Conservation (phyloP, 2,888 invertebrate genomes). For the Hoplodrina blanda region DNA sequence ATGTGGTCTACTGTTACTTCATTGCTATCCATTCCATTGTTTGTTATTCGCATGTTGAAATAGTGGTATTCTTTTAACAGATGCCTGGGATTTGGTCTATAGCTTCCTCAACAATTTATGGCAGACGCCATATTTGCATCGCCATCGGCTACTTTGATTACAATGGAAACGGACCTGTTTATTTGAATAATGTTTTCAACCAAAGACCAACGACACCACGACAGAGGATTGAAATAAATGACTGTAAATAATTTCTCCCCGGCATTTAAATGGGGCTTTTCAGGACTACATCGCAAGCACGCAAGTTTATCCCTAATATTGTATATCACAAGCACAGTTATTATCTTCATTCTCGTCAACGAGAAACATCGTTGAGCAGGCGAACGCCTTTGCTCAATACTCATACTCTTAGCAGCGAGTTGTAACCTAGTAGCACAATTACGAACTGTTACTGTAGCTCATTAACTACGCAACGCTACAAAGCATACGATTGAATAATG, state of each 20-base stretch:
- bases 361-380: too few species aligned
- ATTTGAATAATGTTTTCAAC: constrained; percentile 7
- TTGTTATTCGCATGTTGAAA: constrained; percentile 73
- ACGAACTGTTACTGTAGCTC: too few species aligned
- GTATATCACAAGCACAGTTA: too few species aligned
- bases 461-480: too few species aligned
- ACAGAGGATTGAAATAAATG: neutral
- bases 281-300: neutral
- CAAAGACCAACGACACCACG: neutral
- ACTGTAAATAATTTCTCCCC: neutral
- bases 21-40: constrained; percentile 75
- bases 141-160: constrained; percentile 18
- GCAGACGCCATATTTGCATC: constrained; percentile 49
- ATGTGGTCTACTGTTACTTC: constrained; percentile 74
- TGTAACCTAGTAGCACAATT: too few species aligned
- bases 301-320: too few species aligned
- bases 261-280: neutral
- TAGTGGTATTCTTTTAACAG: constrained; percentile 71
- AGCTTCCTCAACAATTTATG: constrained; percentile 69
- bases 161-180: constrained; percentile 27
- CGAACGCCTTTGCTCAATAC: too few species aligned
- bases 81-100: constrained; percentile 65
- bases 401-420: too few species aligned
- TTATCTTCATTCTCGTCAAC: too few species aligned
- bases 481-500: too few species aligned